Percentiles rank a stretch among this genome's conserved stretches.
These are phyloP conservation scores for Mimas tiliae DNA, from an alignment of 2,888 invertebrate species.

Conservation along the genomic window DNA sequence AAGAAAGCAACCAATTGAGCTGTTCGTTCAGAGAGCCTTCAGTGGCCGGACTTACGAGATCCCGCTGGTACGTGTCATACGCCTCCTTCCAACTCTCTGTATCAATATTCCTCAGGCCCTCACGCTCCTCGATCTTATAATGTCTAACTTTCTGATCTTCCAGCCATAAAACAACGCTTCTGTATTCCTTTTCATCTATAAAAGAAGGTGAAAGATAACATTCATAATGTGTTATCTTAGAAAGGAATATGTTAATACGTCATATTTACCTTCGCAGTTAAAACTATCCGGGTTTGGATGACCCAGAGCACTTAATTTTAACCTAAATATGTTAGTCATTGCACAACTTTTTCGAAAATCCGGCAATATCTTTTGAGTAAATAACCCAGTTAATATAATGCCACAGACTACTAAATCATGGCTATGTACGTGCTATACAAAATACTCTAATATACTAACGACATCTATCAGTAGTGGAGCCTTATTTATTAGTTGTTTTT, in stretches of 20 bases:
- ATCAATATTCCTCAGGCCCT: constrained; percentile 88
- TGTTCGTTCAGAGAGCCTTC: constrained; percentile 86
- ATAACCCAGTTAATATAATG: neutral
- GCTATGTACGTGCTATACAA: too few species aligned
- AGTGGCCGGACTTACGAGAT: constrained; percentile 89
- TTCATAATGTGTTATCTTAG: neutral
- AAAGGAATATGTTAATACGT: neutral
- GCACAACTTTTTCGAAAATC: constrained; percentile 26
- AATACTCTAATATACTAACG: too few species aligned
- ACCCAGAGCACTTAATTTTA: constrained; percentile 91
- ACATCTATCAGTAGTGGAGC: too few species aligned
- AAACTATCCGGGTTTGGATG: constrained; percentile 90
- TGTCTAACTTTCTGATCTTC: constrained; percentile 97
- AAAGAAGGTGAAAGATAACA: constrained; percentile 37
- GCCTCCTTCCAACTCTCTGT: constrained; percentile 89
- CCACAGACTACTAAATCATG: too few species aligned
- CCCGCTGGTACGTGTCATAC: constrained; percentile 89
- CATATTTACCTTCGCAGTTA: constrained; percentile 87
- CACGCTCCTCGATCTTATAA: constrained; percentile 93
- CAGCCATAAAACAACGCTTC: constrained; percentile 93
- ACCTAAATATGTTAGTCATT: constrained; percentile 87
- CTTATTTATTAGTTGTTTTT: too few species aligned
- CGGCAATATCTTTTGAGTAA: neutral
- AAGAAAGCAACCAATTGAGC: constrained; percentile 93
- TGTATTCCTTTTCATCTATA: constrained; percentile 91